Conservation (phyloP, 2,888 invertebrate genomes). For the Pollenia amentaria region DNA sequence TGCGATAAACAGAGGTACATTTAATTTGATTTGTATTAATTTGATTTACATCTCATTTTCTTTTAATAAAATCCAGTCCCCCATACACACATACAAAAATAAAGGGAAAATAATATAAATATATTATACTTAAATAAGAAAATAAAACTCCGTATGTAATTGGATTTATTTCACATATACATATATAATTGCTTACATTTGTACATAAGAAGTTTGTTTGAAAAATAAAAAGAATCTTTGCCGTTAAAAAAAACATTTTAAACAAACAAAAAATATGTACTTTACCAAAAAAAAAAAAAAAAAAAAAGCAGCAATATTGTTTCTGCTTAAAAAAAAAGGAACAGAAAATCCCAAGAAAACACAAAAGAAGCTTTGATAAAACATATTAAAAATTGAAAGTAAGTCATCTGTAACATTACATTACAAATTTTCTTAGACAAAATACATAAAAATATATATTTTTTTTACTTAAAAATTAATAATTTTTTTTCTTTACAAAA, state of each 20-base stretch:
- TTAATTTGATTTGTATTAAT: constrained; percentile 70
- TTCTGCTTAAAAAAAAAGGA: not conserved
- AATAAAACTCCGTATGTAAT: constrained; percentile 46
- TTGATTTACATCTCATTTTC: constrained; percentile 57
- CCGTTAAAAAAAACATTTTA: not conserved
- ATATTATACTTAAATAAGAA: constrained; percentile 31
- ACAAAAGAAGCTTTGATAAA: not conserved
- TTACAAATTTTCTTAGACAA: not conserved
- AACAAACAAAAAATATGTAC: not conserved
- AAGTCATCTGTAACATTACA: not conserved
- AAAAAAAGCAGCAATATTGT: too few species aligned
- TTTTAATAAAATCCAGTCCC: constrained; percentile 23
- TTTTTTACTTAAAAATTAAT: not conserved
- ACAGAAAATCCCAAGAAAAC: not conserved
- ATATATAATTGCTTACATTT: not conserved
- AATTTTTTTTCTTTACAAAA: not conserved
- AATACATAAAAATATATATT: too few species aligned
- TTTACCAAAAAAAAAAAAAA: not conserved
- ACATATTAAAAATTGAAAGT: constrained; percentile 42
- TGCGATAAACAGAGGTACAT: constrained; percentile 39
- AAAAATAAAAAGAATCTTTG: not conserved
- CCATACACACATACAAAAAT: not conserved
- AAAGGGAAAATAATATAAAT: constrained; percentile 47
- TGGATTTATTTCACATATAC: constrained; percentile 44
- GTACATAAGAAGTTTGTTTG: not conserved